Evolutionary conservation across 1,140 invertebrate genomes (phyloP).

Genomic region (Neocloeon triangulifer): DNA sequence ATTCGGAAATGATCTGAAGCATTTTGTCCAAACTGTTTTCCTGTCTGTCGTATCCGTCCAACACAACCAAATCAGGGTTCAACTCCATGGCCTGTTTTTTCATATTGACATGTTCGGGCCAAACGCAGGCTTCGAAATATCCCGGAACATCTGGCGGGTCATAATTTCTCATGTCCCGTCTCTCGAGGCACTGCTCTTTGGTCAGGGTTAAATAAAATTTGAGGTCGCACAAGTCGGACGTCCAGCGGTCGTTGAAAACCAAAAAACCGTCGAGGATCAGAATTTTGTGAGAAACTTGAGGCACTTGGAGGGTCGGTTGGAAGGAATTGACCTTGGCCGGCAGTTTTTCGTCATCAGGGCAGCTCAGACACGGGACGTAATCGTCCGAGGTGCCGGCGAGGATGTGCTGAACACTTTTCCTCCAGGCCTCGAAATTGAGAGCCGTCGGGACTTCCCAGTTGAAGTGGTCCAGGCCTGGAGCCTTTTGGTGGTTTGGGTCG

Average conservation of each 20-base stretch:
- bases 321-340: slow-evolving; percentile 2
- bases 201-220: slow-evolving; percentile 48
- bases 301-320: slow-evolving; percentile 3
- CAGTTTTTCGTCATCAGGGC: neutral
- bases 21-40: no score
- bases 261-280: slow-evolving; percentile 55
- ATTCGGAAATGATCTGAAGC: no score
- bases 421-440: slow-evolving; percentile 51
- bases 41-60: no score
- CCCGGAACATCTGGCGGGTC: slow-evolving; percentile 53
- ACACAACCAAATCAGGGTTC: no score
- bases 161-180: slow-evolving; percentile 28
- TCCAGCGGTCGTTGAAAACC: slow-evolving; percentile 39
- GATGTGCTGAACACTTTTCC: slow-evolving; percentile 24
- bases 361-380: neutral
- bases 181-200: slow-evolving; percentile 34
- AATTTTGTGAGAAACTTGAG: slow-evolving; percentile 19
- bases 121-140: slow-evolving; percentile 55
- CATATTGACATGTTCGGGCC: slow-evolving; percentile 45
- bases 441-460: slow-evolving; percentile 56
- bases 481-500: slow-evolving; percentile 35
- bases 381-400: neutral
- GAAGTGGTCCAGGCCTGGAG: slow-evolving; percentile 40
- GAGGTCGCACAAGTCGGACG: slow-evolving; percentile 36
- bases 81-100: no score